Conservation (phyloP, 1,140 invertebrate genomes). For the Cyclina sinensis region DNA sequence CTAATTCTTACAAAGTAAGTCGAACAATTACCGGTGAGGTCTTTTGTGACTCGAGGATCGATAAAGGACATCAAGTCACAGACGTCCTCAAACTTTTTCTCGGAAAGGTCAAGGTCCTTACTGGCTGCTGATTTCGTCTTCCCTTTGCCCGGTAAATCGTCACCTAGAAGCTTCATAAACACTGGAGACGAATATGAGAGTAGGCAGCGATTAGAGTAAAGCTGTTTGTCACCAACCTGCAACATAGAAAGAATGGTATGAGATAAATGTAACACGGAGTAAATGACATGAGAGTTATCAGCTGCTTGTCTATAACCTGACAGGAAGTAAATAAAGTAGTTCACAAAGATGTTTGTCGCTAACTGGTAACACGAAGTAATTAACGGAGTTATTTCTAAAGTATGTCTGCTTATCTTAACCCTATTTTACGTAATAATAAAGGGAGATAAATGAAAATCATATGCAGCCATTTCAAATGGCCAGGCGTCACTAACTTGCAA, state of each 20-base stretch:
- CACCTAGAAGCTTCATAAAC: slow-evolving; percentile 19
- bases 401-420: too few species aligned
- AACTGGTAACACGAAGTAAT: not conserved
- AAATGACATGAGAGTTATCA: too few species aligned
- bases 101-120: slow-evolving; percentile 37
- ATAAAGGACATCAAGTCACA: slow-evolving; percentile 31
- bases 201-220: slow-evolving; percentile 51
- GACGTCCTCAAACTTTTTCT: slow-evolving; percentile 12
- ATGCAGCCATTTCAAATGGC: too few species aligned
- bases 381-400: too few species aligned
- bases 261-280: too few species aligned
- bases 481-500: too few species aligned
- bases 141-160: not conserved
- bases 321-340: too few species aligned
- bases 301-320: too few species aligned
- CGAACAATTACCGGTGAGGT: not conserved
- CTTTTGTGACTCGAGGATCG: slow-evolving; percentile 14
- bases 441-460: too few species aligned
- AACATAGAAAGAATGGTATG: not conserved
- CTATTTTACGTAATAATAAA: too few species aligned
- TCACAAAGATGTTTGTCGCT: too few species aligned
- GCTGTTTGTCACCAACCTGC: slow-evolving; percentile 26
- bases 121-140: not conserved
- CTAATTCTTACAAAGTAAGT: too few species aligned
- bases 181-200: slow-evolving; percentile 27